Percentiles rank a stretch among this genome's conserved stretches.
Evolutionary conservation across 2,888 invertebrate species (phyloP).

Genomic region (Heteromurus nitidus): DNA sequence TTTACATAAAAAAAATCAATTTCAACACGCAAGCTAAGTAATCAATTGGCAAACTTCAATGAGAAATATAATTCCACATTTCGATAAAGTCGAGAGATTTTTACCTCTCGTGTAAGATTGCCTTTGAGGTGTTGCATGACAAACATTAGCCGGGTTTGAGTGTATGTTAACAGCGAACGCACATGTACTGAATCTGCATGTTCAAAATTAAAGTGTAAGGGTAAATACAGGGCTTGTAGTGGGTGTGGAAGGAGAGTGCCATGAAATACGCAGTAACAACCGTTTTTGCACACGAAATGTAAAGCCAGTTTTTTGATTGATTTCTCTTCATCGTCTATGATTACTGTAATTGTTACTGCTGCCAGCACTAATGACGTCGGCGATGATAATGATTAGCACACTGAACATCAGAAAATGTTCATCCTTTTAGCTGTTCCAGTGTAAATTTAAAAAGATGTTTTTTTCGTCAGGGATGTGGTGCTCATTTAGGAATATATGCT

Average conservation of each 20-base stretch:
- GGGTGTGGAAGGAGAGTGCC: neutral
- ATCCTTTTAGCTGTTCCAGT: constrained; percentile 6
- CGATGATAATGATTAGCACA: neutral
- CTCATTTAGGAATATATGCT: neutral
- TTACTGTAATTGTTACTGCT: constrained; percentile 40
- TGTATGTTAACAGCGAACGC: no score
- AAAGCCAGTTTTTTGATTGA: constrained; percentile 47
- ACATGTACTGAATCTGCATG: no score
- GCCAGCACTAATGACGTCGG: constrained; percentile 5
- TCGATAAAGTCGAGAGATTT: no score
- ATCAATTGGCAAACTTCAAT: constrained; percentile 11
- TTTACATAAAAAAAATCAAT: no score
- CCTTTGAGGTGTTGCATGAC: no score
- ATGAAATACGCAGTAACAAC: neutral
- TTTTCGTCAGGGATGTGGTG: no score
- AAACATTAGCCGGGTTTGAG: no score
- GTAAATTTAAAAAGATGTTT: no score
- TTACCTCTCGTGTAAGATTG: no score
- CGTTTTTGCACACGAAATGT: constrained; percentile 3
- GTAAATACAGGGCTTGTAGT: neutral
- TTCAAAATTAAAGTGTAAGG: no score
- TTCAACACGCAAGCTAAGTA: neutral
- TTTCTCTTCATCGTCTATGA: constrained; percentile 28
- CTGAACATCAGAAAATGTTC: neutral
- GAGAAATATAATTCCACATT: no score